Percentiles rank a stretch among this genome's conserved stretches.
Conservation (phyloP, 2,888 invertebrate species). For the Pimpla rufipes region DNA sequence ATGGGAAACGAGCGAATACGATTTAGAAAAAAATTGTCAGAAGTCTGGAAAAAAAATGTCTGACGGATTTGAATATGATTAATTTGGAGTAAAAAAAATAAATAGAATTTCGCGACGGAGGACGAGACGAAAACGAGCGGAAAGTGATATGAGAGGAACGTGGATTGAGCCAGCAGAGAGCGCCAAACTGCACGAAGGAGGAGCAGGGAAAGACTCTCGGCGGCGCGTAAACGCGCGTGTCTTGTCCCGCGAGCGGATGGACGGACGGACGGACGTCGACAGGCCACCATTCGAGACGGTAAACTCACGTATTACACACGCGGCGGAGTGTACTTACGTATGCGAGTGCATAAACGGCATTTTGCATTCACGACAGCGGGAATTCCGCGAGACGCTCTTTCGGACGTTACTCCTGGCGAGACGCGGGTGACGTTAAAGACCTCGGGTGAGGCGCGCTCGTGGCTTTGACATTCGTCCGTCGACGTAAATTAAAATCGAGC, state of each 20-base stretch:
- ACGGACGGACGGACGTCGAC: conserved; percentile 40
- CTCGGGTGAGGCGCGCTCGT: neutral
- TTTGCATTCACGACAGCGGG: conserved; percentile 58
- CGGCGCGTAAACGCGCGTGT: conserved; percentile 36
- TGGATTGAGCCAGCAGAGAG: conserved; percentile 3
- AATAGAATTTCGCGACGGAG: too few species aligned
- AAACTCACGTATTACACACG: conserved; percentile 42
- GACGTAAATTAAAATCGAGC: too few species aligned
- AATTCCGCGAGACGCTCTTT: conserved; percentile 39
- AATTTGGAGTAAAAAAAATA: too few species aligned
- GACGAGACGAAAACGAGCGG: neutral
- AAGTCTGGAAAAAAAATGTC: too few species aligned
- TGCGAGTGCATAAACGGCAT: conserved; percentile 65
- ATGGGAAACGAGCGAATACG: too few species aligned
- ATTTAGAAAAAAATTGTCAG: too few species aligned
- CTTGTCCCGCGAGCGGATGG: neutral
- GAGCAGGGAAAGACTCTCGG: conserved; percentile 6
- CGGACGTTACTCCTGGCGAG: conserved; percentile 46
- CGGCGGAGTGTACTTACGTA: conserved; percentile 63
- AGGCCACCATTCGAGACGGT: conserved; percentile 33
- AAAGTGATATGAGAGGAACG: neutral
- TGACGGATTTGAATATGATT: too few species aligned
- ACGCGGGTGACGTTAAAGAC: conserved; percentile 51
- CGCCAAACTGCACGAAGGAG: neutral
- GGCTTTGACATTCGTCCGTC: too few species aligned